Evolutionary conservation across 2,888 invertebrate species (phyloP).

Genomic region (Polyommatus iphigenia): DNA sequence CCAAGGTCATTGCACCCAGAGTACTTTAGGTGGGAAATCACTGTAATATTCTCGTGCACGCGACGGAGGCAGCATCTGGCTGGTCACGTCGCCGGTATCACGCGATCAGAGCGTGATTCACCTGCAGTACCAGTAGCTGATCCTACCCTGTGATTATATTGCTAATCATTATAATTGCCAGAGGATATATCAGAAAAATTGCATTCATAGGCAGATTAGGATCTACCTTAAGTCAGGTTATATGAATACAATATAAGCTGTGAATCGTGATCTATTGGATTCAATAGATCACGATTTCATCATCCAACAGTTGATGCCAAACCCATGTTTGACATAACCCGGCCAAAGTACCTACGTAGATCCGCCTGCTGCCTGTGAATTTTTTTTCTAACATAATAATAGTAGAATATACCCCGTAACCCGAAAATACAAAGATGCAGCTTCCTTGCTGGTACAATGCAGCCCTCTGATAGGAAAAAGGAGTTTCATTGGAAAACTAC

Average conservation of each 20-base stretch:
- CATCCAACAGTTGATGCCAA: too few relatives aligned
- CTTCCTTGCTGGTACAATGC: not conserved
- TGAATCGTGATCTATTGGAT: too few relatives aligned
- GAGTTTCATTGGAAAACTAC: too few relatives aligned
- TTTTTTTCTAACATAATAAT: too few relatives aligned
- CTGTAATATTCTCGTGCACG: not conserved
- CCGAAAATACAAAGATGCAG: too few relatives aligned
- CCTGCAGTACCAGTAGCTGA: not conserved
- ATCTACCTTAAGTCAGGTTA: not conserved
- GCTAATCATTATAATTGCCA: not conserved
- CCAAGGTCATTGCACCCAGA: not conserved
- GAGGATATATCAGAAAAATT: not conserved
- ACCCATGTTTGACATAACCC: too few relatives aligned
- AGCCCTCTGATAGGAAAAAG: not conserved
- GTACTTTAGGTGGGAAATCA: not conserved
- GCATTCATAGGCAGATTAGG: not conserved
- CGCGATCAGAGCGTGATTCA: conserved; percentile 1
- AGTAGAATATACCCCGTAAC: too few relatives aligned
- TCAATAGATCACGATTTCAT: not conserved
- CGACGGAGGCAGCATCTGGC: not conserved
- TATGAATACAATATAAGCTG: not conserved
- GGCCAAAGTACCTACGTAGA: too few relatives aligned
- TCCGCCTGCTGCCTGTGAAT: too few relatives aligned
- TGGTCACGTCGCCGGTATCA: not conserved
- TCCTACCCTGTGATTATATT: not conserved